Percentiles rank a stretch among this genome's conserved stretches.
These are phyloP conservation scores for Enteromius afrohamiltoni DNA, from an alignment of 2,797 vertebrate genomes.

Conservation along the genomic window DNA sequence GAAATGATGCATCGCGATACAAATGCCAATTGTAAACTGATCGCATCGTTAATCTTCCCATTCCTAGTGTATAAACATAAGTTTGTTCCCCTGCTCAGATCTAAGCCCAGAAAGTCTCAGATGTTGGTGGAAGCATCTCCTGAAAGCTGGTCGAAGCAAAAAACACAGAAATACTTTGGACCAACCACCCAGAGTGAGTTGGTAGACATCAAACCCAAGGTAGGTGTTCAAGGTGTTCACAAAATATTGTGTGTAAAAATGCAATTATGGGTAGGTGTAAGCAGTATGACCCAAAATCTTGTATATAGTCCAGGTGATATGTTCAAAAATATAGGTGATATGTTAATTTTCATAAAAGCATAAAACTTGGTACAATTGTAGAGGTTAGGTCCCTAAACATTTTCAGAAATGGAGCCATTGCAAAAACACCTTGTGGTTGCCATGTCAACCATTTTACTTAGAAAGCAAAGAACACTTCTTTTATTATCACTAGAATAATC, in stretches of 20 bases:
- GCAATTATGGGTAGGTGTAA: not conserved
- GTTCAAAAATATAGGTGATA: too few relatives aligned
- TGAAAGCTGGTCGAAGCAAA: slow-evolving; percentile 79
- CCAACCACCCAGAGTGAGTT: slow-evolving; percentile 77
- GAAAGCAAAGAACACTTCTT: too few relatives aligned
- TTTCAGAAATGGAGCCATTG: not conserved
- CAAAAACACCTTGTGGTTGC: too few relatives aligned
- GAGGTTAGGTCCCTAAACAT: not conserved
- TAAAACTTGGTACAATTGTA: not conserved
- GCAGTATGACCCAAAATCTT: not conserved
- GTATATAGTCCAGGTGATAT: not conserved
- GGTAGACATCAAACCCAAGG: slow-evolving; percentile 81
- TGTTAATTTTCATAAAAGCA: not conserved
- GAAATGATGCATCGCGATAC: too few relatives aligned
- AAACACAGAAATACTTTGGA: slow-evolving; percentile 79
- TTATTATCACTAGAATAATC: too few relatives aligned
- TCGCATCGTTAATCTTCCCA: too few relatives aligned
- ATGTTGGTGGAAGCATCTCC: slow-evolving; percentile 74
- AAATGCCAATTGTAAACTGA: too few relatives aligned
- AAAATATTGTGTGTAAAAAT: not conserved
- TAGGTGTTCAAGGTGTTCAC: slow-evolving; percentile 53
- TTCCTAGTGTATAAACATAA: too few relatives aligned
- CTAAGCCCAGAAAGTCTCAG: slow-evolving; percentile 78
- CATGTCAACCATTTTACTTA: too few relatives aligned
- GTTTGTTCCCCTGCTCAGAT: slow-evolving; percentile 67